Percentiles rank a stretch among this genome's conserved stretches.
Conservation (phyloP, 2,888 invertebrate genomes). For the Nomada fucata region DNA sequence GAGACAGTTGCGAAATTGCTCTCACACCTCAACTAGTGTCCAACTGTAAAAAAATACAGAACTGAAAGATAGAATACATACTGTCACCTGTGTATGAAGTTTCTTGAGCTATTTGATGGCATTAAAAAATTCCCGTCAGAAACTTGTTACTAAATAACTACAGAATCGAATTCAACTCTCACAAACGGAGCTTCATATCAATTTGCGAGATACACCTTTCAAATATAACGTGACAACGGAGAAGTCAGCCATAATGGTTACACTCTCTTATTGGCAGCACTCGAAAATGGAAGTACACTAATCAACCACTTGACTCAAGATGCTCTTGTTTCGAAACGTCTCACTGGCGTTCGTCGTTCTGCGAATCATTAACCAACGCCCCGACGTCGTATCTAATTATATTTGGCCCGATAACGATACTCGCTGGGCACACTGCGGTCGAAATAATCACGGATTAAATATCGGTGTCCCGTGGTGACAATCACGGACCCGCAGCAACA, state of each 20-base stretch:
- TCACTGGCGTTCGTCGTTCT: background rate
- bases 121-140: no score
- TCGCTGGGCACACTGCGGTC: slow-evolving; percentile 11
- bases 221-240: no score
- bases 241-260: no score
- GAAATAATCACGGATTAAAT: slow-evolving; percentile 68
- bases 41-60: no score
- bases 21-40: background rate
- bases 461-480: slow-evolving; percentile 59
- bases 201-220: no score
- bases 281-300: slow-evolving; percentile 1
- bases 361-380: background rate
- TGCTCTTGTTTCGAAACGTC: background rate
- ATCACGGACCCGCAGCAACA: slow-evolving; percentile 56
- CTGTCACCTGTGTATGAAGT: no score
- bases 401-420: background rate
- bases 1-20: background rate
- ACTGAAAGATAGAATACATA: no score
- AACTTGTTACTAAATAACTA: no score
- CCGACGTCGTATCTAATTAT: background rate
- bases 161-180: no score
- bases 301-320: background rate
- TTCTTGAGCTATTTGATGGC: no score
- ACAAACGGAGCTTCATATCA: no score
- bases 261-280: background rate